Conservation (phyloP, 2,113 vertebrate species). For the Hemichromis elongatus region DNA sequence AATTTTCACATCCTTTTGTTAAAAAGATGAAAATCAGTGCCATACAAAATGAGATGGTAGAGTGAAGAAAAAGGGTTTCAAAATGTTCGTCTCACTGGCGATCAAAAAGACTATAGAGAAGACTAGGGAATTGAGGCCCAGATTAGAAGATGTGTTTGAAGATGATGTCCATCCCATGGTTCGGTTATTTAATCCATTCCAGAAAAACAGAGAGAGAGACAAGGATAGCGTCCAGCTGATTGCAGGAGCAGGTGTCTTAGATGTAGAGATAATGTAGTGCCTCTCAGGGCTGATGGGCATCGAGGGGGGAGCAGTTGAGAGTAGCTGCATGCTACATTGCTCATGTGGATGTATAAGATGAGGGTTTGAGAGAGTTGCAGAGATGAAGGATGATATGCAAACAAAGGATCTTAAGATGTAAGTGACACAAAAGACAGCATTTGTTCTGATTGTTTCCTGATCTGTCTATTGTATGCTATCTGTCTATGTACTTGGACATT, state of each 20-base stretch:
- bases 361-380: background rate
- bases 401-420: background rate
- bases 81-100: background rate
- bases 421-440: background rate
- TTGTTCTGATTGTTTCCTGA: conserved; percentile 19
- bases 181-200: conserved; percentile 50
- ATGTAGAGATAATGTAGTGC: conserved; percentile 29
- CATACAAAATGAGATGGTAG: background rate
- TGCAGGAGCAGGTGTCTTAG: conserved; percentile 45
- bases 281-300: conserved; percentile 45
- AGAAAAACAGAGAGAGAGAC: background rate
- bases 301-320: background rate
- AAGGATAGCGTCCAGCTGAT: conserved; percentile 26
- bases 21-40: conserved; percentile 35
- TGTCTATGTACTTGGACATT: conserved; percentile 19
- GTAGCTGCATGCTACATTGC: background rate
- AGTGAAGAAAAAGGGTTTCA: background rate
- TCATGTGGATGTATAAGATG: conserved; percentile 3
- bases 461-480: conserved; percentile 10
- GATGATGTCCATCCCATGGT: conserved; percentile 51
- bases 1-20: conserved; percentile 53
- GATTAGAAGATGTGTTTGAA: conserved; percentile 36
- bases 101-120: conserved; percentile 14
- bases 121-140: background rate
- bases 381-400: background rate